Evolutionary conservation across 2,113 vertebrate genomes (phyloP).

Genomic region (Macrotus californicus): DNA sequence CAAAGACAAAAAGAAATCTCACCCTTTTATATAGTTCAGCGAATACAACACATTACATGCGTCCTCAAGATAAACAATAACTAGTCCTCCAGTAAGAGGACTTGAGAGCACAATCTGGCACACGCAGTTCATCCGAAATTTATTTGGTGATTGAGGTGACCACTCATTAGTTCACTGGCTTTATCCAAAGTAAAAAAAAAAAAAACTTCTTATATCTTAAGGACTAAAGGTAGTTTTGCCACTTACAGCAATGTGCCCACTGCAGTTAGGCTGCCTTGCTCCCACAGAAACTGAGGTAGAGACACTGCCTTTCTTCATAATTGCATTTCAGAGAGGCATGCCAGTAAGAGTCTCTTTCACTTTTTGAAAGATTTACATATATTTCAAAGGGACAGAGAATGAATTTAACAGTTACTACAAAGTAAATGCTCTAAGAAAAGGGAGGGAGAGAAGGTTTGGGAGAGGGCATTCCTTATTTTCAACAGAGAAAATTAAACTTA

Average conservation of each 20-base stretch:
- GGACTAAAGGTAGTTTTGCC: background rate
- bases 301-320: background rate
- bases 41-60: rapidly evolving
- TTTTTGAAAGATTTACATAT: background rate
- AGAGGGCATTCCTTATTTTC: background rate
- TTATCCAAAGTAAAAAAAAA: background rate
- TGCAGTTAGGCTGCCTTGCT: background rate
- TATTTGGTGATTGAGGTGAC: background rate
- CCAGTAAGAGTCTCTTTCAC: background rate
- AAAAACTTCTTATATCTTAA: background rate
- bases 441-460: rapidly evolving
- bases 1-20: background rate
- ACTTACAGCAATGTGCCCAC: background rate
- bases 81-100: background rate
- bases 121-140: background rate
- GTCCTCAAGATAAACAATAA: background rate
- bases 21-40: background rate
- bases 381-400: background rate
- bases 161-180: background rate
- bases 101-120: background rate
- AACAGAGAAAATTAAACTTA: background rate
- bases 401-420: background rate
- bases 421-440: background rate
- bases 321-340: background rate
- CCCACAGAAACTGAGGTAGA: background rate